Evolutionary conservation across 2,797 vertebrate genomes (phyloP).

Genomic region (Oreortyx pictus): DNA sequence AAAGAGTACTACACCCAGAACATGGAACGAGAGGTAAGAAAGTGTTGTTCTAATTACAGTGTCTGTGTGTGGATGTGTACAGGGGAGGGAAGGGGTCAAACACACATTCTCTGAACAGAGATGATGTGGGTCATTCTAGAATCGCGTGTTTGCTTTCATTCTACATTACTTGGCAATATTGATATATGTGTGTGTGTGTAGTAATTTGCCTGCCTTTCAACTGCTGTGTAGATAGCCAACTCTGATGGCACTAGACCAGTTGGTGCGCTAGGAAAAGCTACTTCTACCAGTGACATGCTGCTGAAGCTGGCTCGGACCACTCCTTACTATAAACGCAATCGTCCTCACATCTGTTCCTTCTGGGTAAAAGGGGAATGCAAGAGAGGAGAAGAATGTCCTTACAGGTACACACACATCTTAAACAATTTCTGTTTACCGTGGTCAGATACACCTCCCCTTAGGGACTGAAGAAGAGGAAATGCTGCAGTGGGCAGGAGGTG

Average conservation of each 20-base stretch:
- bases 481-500: background rate
- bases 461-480: too few relatives aligned
- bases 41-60: background rate
- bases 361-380: conserved; percentile 99
- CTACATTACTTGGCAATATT: fast-evolving
- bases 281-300: conserved; percentile 96
- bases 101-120: background rate
- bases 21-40: conserved; percentile 94
- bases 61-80: background rate
- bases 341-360: conserved; percentile 98
- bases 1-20: conserved; percentile 99
- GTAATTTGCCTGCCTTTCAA: background rate
- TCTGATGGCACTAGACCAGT: conserved; percentile 93
- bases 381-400: conserved; percentile 98
- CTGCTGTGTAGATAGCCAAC: conserved; percentile 87
- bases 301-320: conserved; percentile 97
- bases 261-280: conserved; percentile 92
- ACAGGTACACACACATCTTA: conserved; percentile 83
- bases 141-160: background rate
- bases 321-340: conserved; percentile 97
- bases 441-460: background rate
- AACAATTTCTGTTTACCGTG: fast-evolving
- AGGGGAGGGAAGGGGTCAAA: background rate
- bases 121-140: background rate
- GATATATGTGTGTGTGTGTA: too few relatives aligned